Conservation (phyloP, 1,140 invertebrate genomes). For the Anastrepha ludens region DNA sequence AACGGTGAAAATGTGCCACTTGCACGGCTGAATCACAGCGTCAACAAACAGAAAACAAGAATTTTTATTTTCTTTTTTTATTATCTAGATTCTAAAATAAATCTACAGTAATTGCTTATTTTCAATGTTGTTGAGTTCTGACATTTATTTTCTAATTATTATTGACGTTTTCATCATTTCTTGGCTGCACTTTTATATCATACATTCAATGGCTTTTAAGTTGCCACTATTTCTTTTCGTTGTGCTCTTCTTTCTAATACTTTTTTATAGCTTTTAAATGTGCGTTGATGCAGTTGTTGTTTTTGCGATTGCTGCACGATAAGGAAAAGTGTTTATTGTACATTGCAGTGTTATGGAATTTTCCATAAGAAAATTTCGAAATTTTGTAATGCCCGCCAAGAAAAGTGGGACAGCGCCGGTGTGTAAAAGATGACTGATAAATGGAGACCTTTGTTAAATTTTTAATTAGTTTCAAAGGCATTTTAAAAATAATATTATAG, state of each 20-base stretch:
- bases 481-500: too few relatives aligned
- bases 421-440: neutral
- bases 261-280: constrained; percentile 26
- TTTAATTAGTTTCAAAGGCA: too few relatives aligned
- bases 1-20: neutral
- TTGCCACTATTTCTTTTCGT: neutral
- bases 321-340: neutral
- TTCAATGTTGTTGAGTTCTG: neutral
- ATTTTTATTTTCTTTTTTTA: neutral
- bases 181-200: neutral
- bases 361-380: constrained; percentile 7
- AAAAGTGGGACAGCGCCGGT: neutral
- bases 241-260: neutral
- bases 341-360: neutral
- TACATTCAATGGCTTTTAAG: neutral
- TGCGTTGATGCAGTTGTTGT: neutral
- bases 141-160: constrained; percentile 21
- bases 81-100: constrained; percentile 24
- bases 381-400: neutral
- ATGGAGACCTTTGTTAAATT: neutral
- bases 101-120: neutral
- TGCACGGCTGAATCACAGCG: neutral
- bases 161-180: constrained; percentile 19
- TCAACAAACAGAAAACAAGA: neutral
- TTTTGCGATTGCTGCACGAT: neutral